Base-by-base conservation (phyloP, 64 coral and sea anemone genomes). In the Astreopora myriophthalma region DNA sequence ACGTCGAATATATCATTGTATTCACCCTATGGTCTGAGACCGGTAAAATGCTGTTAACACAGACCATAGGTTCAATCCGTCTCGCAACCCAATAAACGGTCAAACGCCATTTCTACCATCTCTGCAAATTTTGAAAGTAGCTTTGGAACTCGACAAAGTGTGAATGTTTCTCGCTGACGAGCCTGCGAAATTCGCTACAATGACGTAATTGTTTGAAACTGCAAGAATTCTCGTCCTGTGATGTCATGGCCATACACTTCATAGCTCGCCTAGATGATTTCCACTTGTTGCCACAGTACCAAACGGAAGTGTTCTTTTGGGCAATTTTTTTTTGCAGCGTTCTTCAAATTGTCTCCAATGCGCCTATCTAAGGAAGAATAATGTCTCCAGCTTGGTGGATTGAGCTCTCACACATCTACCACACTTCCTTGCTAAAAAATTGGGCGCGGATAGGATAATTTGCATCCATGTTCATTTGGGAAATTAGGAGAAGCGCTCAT, bases 181-280 rank as follows among this genome's bases (percentile, higher is more conserved):
- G 79, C 22, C 7, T 19, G 48, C 16, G 55, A 33, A 82, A 63
- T 82, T 82, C 79, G 32, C 79, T 55, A 20, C 29, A 32, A 82
- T 82, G 79, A 82, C 79, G 79, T 82, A 82, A 82, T 82, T 82
- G 79, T 82, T 82, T 82, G 51, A 37, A 82, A 64, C 79, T 62
- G 79, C 79, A 31, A 24, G 79, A 82, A 82, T 82, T 82, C 79
- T 82, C 79, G 6, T 22, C 33, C 8, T 63, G 79, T 82, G 79
- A 82, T 82, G 79, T 82, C 79, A 82, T 82, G 55, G 33, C 0
- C 22, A 82, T 64, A 35, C 57, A 63, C 19, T 9, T 34, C 20
- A 63, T 34, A 31, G 17, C 34, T n/a, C 30, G 10, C 49, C 29
- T 82, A 82, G 79, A 82, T 82, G 79, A 55, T 31, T 82, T 82